Base-by-base conservation (phyloP, 1,140 invertebrate genomes). In the Heterodera schachtii region DNA sequence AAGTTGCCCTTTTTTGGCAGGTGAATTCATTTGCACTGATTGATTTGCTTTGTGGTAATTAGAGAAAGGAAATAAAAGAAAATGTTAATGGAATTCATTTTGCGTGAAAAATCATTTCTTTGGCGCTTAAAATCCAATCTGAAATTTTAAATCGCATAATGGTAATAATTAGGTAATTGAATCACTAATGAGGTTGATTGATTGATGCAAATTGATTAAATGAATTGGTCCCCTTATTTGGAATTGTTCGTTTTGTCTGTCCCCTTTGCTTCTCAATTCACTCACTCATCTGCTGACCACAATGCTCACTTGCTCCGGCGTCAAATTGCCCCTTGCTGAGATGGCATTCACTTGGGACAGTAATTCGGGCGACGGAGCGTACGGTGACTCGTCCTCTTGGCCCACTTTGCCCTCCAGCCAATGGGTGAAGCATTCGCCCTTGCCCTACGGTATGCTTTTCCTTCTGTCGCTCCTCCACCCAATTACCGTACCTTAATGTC, bases 401-500 rank as follows among this genome's bases (percentile, higher is more conserved):
- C 73, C 80, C 16, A 46, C 41, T 60, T 84, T 83, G n/a, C 83
- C 83, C 4, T 78, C 73, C 16, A 86, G 80, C 85, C 85, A 86
- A 66, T 87, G 87, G 13, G 85, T 87, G 60, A 70, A 79, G 44
- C 79, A 76, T 44, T 84, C 73, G 16, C 85, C 85, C 75, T 83
- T 85, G 69, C 85, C 84, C 84, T 85, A 64, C 75, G 85, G 11
- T 52, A 52, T 52, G 49, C 49, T 2, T 52, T 52, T 52, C 49
- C 49, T 52, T 52, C 49, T 0, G 49, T 73, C 67, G 49, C 13
- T 13, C 57, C 57, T 16, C 16, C 57, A 16, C n/a, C 19, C 46
- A 46, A 67, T 75, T 81, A 80, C 86, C 75, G 83, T 84, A 16
- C 86, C 75, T 87, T 86, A 16, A 84, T 60, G 31, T 87, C 84